Evolutionary conservation across 2,797 vertebrate genomes (phyloP).

Genomic region (Hyperoplus lanceolatus): DNA sequence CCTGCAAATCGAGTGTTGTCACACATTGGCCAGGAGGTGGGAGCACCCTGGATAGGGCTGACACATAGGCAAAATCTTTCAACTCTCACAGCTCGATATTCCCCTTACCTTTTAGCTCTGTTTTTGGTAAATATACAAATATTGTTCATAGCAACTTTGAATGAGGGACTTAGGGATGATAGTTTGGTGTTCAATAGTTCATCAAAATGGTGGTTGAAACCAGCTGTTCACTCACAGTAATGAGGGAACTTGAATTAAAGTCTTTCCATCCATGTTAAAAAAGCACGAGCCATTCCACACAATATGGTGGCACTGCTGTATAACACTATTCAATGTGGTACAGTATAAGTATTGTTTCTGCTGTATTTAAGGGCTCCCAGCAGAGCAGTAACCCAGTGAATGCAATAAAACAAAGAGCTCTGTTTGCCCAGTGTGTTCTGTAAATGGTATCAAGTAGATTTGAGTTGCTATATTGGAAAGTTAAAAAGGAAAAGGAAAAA

Average conservation of each 20-base stretch:
- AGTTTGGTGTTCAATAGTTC: neutral
- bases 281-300: conserved; percentile 40
- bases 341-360: conserved; percentile 77
- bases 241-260: conserved; percentile 7
- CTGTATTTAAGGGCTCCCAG: conserved; percentile 71
- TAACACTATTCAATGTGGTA: conserved; percentile 59
- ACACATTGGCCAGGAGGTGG: neutral
- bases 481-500: conserved; percentile 25
- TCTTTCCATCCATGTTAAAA: conserved; percentile 39
- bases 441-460: conserved; percentile 58
- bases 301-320: conserved; percentile 35
- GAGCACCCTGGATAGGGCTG: too few species aligned
- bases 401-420: conserved; percentile 77
- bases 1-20: neutral
- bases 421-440: conserved; percentile 63
- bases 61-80: too few species aligned
- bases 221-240: conserved; percentile 12
- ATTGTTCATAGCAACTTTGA: neutral
- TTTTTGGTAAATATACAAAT: neutral
- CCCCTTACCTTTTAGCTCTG: too few species aligned
- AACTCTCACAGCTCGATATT: too few species aligned
- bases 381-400: conserved; percentile 70
- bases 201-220: conserved; percentile 18
- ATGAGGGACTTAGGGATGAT: neutral
- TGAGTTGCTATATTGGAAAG: conserved; percentile 58